Evolutionary conservation across 2,113 vertebrate genomes (phyloP), one percentile per base, ranked within the genome.

Genomic region (Atherinomorus stipes): DNA sequence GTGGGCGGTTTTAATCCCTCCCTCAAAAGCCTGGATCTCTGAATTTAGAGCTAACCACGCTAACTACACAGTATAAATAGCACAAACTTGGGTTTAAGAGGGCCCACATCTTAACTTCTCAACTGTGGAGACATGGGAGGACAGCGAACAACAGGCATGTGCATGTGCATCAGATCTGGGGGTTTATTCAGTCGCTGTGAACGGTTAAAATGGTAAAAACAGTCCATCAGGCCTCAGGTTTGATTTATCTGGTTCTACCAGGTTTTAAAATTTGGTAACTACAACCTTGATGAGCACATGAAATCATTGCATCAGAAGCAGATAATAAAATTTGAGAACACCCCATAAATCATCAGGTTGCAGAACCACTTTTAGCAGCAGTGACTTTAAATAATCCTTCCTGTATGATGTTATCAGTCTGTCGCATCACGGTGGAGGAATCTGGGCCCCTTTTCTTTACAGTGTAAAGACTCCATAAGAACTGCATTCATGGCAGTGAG

Each of bases 31-130:
- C 68, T 16, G 68, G 64, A 84, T 79, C 65, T 59, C 81, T 62
- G 68, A 80, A 71, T 37, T 19, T 73, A 80, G 51, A 52, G 54
- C 80, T 78, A 83, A 83, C 85, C 84, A 4, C 85, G 74, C 76
- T 56, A 54, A 82, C 71, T 81, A 56, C 74, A 26, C 59, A 15
- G 78, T 84, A 89, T 83, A 89, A 89, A 90, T 81, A 89, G 85
- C 75, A 79, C 49, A 60, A 81, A 81, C 38, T 72, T 67, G 65
- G 81, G 76, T 80, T 80, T 77, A 51, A 76, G 22, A 45, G 28
- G 77, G 62, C n/a, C 77, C 81, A 73, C 66, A 78, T 80, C 59
- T 76, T 82, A 12, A 44, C 62, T 64, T 80, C 70, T 81, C 45
- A 51, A 58, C 70, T 76, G 65, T 74, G 68, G 64, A 13, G 25